Evolutionary conservation across 2,888 invertebrate genomes (phyloP).

Genomic region (Polydrusus tereticollis): DNA sequence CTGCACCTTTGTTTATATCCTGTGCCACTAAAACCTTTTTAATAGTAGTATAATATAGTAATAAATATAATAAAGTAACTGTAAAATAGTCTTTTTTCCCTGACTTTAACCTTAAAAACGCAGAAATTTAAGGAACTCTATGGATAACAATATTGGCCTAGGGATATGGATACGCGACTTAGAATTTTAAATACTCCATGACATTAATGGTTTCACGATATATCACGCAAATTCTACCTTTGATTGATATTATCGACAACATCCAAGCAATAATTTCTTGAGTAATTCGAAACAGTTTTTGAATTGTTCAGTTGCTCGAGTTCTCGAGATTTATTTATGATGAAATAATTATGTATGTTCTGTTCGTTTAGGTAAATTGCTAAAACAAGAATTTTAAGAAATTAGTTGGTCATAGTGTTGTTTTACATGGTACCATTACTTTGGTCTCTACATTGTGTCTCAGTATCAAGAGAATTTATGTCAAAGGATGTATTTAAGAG

Average conservation of each 20-base stretch:
- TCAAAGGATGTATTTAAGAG: background rate
- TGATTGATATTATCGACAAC: background rate
- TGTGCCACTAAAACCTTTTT: too few species aligned
- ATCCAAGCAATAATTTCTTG: constrained; percentile 27
- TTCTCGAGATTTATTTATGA: constrained; percentile 5
- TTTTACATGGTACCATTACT: background rate
- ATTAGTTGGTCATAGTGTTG: background rate
- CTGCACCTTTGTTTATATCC: too few species aligned
- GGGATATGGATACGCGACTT: too few species aligned
- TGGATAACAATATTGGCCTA: too few species aligned
- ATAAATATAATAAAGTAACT: too few species aligned
- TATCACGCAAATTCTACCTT: background rate
- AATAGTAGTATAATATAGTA: too few species aligned
- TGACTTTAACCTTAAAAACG: too few species aligned
- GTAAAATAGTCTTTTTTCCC: too few species aligned
- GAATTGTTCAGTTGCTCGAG: background rate
- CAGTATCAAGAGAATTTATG: background rate
- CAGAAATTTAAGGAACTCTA: too few species aligned
- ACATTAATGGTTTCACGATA: too few species aligned
- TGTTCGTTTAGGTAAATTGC: background rate
- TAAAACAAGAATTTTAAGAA: background rate
- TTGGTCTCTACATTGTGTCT: background rate
- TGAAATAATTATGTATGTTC: background rate
- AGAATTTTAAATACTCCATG: too few species aligned
- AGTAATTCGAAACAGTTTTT: constrained; percentile 16